Conservation (phyloP, 2,113 vertebrate species). For the Rostratula benghalensis region DNA sequence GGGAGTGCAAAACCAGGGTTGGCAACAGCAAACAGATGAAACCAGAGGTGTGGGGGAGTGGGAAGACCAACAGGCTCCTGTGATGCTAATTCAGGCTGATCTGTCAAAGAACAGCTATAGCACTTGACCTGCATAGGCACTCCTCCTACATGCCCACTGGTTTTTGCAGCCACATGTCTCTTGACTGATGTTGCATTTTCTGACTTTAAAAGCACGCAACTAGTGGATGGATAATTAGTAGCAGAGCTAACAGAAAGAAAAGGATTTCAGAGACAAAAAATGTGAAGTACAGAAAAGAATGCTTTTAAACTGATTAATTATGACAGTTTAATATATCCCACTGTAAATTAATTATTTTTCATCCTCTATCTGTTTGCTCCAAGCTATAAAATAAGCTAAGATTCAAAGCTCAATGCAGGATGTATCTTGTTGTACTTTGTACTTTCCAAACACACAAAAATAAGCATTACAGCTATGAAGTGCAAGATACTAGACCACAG, state of each 20-base stretch:
- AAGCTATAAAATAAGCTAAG: background rate
- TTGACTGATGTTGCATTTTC: background rate
- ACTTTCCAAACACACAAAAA: background rate
- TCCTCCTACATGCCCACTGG: background rate
- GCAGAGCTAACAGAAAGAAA: background rate
- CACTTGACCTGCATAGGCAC: conserved; percentile 6
- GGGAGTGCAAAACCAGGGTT: background rate
- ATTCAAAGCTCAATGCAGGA: background rate
- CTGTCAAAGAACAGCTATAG: conserved; percentile 9
- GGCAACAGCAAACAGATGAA: background rate
- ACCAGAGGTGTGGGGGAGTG: background rate
- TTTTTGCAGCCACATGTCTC: conserved; percentile 11
- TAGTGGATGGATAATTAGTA: conserved; percentile 1
- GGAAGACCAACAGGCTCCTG: background rate
- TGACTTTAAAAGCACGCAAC: background rate
- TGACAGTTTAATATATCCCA: background rate
- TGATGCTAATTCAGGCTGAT: conserved; percentile 34
- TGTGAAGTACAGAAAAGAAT: background rate
- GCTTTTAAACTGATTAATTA: background rate
- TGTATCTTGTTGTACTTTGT: background rate
- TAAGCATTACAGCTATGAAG: background rate
- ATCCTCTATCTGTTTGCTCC: background rate
- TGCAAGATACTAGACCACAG: background rate
- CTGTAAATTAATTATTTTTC: background rate
- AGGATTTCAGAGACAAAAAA: background rate